A percentile compares a stretch with the other conserved stretches of the same genome.
These are phyloP conservation scores for Melanocharis versteri DNA, from an alignment of 2,113 vertebrate species.

Conservation along the genomic window DNA sequence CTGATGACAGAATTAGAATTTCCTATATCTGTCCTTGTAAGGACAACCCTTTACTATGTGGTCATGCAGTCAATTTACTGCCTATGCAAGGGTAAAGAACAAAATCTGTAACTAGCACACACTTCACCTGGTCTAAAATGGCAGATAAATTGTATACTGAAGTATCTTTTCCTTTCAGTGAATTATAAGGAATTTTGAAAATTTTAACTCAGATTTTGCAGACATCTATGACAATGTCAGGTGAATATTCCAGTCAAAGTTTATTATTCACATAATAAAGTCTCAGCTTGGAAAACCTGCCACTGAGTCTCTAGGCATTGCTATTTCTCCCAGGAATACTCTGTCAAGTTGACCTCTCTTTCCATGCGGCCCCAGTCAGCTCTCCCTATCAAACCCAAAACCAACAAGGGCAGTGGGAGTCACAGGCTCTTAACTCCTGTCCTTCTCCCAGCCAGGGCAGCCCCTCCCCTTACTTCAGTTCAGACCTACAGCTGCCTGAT, in stretches of 20 bases:
- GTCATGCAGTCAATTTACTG: not conserved
- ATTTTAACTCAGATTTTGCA: not conserved
- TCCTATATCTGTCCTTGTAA: not conserved
- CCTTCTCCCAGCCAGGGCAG: not conserved
- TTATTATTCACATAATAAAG: not conserved
- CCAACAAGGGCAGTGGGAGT: fast-evolving
- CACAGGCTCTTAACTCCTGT: not conserved
- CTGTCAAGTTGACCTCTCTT: not conserved
- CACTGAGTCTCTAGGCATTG: not conserved
- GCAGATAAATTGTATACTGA: not conserved
- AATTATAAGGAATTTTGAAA: not conserved
- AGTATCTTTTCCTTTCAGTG: not conserved
- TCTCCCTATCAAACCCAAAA: not conserved
- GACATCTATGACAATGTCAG: not conserved
- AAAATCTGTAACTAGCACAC: not conserved
- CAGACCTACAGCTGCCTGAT: not conserved
- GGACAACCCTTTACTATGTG: not conserved
- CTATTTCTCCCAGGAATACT: not conserved
- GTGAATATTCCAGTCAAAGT: not conserved
- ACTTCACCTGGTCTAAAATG: not conserved
- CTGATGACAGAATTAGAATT: not conserved
- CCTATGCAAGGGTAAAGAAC: not conserved
- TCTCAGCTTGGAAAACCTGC: not conserved
- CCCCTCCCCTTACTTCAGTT: not conserved
- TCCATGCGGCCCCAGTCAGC: not conserved